These are phyloP conservation scores for Australoheros facetus DNA, from an alignment of 2,797 vertebrate genomes.

Conservation along the genomic window DNA sequence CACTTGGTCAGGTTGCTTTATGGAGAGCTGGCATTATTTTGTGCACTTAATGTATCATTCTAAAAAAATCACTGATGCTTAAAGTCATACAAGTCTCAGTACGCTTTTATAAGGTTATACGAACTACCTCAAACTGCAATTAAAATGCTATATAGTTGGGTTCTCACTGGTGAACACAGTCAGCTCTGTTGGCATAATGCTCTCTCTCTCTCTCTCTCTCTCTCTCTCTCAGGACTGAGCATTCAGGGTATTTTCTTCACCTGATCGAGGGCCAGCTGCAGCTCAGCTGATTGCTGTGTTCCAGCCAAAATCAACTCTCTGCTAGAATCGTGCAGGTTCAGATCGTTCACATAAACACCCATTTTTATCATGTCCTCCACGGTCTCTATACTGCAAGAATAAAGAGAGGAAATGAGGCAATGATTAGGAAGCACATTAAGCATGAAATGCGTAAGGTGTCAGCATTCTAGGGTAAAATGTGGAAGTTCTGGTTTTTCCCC, in stretches of 20 bases:
- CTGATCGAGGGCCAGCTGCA: slow-evolving; percentile 83
- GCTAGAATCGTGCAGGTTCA: slow-evolving; percentile 84
- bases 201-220: not conserved
- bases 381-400: slow-evolving; percentile 75
- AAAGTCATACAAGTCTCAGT: not conserved
- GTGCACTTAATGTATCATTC: not conserved
- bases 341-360: slow-evolving; percentile 81
- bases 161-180: not conserved
- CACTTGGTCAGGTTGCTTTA: slow-evolving; percentile 33
- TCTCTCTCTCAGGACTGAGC: not conserved
- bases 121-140: not conserved
- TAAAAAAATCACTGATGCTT: not conserved
- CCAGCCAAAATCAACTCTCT: slow-evolving; percentile 81
- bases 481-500: not conserved
- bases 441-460: not conserved
- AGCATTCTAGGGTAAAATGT: not conserved
- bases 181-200: not conserved
- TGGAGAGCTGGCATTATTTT: not conserved
- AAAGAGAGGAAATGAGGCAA: not conserved
- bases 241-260: slow-evolving; percentile 41
- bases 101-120: not conserved
- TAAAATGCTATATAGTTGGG: not conserved
- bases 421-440: not conserved
- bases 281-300: slow-evolving; percentile 83
- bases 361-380: slow-evolving; percentile 85